Evolutionary conservation across 2,888 invertebrate species (phyloP), one percentile per base, ranked within the genome.

Genomic region (Ophioninae sp.): DNA sequence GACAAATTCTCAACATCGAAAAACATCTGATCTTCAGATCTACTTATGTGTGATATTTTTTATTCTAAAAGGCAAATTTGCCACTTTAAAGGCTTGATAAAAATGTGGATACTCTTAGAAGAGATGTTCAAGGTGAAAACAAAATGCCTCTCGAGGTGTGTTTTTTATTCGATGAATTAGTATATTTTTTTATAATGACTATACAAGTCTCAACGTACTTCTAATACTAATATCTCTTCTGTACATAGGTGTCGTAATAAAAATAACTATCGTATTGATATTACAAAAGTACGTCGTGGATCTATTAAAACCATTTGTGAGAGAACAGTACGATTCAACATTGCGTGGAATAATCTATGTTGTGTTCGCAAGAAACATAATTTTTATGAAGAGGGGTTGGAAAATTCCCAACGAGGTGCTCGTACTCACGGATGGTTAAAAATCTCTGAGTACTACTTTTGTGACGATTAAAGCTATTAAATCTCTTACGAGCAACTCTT

Each of bases 171-270:
- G 41, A 30, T 22, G 73, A 68, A 39, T 82, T 72, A 22, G 73
- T 81, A 83, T 83, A 83, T 83, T 83, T 85, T 85, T 85, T 83
- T 82, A 82, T 82, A 81, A 73, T 20, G 61, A 75, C 17, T 37
- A 82, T 59, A 20, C 44, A 76, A 69, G 37, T 63, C 63, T 75
- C 44, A 37, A 63, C 59, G 44, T 41, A 73, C 41, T 67, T 71
- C 20, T 65, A 63, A 81, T 20, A 65, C 58, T 72, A 61, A 76
- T 20, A 79, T 82, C 56, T 76, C 63, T 9, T 59, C 59, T 81
- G 81, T 77, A 81, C 63, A 81, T 59, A 78, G 73, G 63, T 68
- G 10, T 2, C 13, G 56, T 30, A 69, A 56, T n/a, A 73, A 79
- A 56, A 63, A 56, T 20, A 61, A 68, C 6, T 22, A 37, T 13